Conservation (phyloP, 2,888 invertebrate species). For the Tipula helvola region DNA sequence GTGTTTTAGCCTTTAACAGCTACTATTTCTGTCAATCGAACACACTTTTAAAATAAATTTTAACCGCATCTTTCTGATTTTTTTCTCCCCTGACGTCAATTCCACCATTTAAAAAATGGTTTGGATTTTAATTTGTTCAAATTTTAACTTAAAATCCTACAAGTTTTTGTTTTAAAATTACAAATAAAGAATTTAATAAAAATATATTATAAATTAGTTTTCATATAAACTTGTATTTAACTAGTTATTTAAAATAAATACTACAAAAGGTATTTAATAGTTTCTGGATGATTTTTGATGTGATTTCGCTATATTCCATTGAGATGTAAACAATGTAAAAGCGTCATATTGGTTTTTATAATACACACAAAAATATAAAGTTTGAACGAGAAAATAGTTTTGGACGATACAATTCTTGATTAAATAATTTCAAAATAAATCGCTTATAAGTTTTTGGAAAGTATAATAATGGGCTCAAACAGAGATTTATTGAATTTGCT, state of each 20-base stretch:
- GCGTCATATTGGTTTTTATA: neutral
- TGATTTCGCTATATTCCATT: neutral
- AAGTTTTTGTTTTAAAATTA: neutral
- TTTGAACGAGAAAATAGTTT: neutral
- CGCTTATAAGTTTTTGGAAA: neutral
- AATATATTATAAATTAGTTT: neutral
- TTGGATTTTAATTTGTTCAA: neutral
- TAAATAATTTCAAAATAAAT: neutral
- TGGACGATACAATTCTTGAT: neutral
- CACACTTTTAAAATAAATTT: neutral
- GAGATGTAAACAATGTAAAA: neutral
- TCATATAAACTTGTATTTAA: neutral
- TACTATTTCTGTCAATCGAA: no score
- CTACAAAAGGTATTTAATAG: neutral
- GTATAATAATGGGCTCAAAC: neutral
- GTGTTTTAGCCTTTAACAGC: no score
- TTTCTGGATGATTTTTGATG: neutral
- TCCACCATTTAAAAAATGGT: neutral
- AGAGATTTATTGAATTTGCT: neutral
- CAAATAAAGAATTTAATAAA: neutral
- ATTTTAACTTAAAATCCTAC: neutral
- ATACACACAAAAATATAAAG: neutral
- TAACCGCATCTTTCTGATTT: neutral
- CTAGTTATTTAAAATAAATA: neutral
- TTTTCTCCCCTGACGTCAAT: neutral